These are phyloP conservation scores for Crepidodera aurea DNA, from an alignment of 2,888 invertebrate genomes.

Conservation along the genomic window DNA sequence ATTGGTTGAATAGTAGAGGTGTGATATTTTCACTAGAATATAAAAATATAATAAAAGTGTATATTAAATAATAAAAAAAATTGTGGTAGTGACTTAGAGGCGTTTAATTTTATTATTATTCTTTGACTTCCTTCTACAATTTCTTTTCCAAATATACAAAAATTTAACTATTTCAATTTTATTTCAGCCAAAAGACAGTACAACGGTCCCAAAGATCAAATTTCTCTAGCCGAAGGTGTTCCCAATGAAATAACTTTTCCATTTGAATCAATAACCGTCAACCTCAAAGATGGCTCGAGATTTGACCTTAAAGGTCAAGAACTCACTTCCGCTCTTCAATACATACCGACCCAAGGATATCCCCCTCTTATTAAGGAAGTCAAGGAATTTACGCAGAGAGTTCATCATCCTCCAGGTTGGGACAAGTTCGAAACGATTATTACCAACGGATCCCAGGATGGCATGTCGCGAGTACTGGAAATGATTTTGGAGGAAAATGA, in stretches of 20 bases:
- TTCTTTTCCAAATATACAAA: too few species aligned
- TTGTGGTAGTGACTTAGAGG: neutral
- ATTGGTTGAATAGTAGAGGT: too few species aligned
- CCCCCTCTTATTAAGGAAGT: conserved; percentile 68
- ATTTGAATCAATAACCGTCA: conserved; percentile 69
- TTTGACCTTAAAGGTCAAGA: conserved; percentile 67
- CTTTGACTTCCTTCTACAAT: too few species aligned
- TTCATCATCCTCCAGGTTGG: conserved; percentile 74
- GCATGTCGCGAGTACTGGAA: conserved; percentile 77
- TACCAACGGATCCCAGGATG: conserved; percentile 81
- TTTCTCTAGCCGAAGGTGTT: conserved; percentile 77
- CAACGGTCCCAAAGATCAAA: conserved; percentile 62
- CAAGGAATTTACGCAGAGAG: conserved; percentile 68
- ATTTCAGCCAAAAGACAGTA: conserved; percentile 64
- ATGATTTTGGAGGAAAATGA: conserved; percentile 75
- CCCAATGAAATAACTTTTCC: conserved; percentile 78
- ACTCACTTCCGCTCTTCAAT: conserved; percentile 75
- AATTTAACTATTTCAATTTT: neutral
- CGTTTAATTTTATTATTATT: too few species aligned
- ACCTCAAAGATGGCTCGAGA: conserved; percentile 65
- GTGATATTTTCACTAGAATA: too few species aligned
- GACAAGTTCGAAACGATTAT: conserved; percentile 70
- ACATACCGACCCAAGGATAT: conserved; percentile 77
- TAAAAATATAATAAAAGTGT: too few species aligned
- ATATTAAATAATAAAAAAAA: too few species aligned